A percentile compares a stretch with the other conserved stretches of the same genome.
phyloP scores from a whole-genome alignment of 2,113 vertebrate genomes.

The Odocoileus virginianus region DNA sequence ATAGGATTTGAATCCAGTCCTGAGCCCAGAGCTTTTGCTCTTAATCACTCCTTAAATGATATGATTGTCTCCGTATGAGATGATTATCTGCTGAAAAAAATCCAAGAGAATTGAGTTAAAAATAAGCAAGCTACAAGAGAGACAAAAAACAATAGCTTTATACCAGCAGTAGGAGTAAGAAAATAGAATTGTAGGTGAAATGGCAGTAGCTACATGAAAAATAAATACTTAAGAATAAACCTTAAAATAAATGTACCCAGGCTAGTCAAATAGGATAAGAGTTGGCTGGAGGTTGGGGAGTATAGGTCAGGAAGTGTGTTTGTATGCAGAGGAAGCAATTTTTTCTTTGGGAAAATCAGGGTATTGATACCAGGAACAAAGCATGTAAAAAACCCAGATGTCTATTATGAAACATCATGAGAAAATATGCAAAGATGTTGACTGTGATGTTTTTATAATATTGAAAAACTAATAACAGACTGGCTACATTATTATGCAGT shows the following conservation, averaged over 20 bases:
- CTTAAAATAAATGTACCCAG: not conserved
- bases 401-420: not conserved
- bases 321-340: not conserved
- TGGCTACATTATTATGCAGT: not conserved
- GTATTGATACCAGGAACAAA: not conserved
- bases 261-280: not conserved
- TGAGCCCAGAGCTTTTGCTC: not conserved
- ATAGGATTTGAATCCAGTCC: not conserved
- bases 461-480: not conserved
- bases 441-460: not conserved
- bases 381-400: not conserved
- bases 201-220: not conserved
- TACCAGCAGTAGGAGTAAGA: not conserved
- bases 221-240: not conserved
- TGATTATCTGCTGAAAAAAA: conserved; percentile 12
- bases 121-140: not conserved
- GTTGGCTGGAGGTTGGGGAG: not conserved
- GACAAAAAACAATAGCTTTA: not conserved
- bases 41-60: not conserved
- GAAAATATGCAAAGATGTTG: not conserved
- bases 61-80: not conserved
- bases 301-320: not conserved
- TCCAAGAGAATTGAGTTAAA: conserved; percentile 30
- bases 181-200: not conserved
- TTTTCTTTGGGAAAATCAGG: not conserved